Evolutionary conservation across 2,113 vertebrate genomes (phyloP), one percentile per base, ranked within the genome.

Genomic region (Tympanuchus pallidicinctus): DNA sequence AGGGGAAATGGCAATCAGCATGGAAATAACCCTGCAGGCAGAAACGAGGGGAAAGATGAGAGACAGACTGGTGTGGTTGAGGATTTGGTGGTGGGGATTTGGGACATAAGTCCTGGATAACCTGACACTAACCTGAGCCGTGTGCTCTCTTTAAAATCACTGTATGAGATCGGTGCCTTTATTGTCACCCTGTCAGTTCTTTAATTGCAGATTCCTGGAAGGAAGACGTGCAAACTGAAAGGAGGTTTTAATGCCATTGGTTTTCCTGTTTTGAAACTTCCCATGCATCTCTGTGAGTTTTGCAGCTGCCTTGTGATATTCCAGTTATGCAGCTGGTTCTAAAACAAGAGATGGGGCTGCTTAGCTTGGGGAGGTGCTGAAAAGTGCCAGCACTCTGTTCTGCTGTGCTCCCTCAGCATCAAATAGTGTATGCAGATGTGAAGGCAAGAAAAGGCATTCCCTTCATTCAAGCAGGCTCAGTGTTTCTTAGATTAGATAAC

Each of bases 201-300:
- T 79, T 61, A 4, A 61, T 84, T 93, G 72, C 40, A 13, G 6
- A 60, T 84, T 57, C 48, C 66, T 65, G 32, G 25, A 56, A 52
- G 52, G 38, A 64, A 67, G 8, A 5, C 1, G 1, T 74, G 34
- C 42, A 34, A 89, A 78, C 15, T 8, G 34, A 90, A 70, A 56
- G 20, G 16, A 1, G 8, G 11, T 57, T 90, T 91, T 72, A 54
- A n/a, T 7, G 3, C 3, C 38, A 15, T 21, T 1, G 11, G 0
- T 52, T 73, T 85, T 81, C 10, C 54, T 57, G 34, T 10, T 57
- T 61, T 34, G 61, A 79, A 56, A 27, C 59, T 73, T 52, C 3
- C 34, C 45, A 2, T 75, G 28, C 1, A 3, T 28, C n/a, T 64
- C 70, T 42, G 16, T 34, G 38, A 60, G 66, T 25, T 89, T 59